Conservation (phyloP, 2,888 invertebrate species). For the Nudaria mundana region DNA sequence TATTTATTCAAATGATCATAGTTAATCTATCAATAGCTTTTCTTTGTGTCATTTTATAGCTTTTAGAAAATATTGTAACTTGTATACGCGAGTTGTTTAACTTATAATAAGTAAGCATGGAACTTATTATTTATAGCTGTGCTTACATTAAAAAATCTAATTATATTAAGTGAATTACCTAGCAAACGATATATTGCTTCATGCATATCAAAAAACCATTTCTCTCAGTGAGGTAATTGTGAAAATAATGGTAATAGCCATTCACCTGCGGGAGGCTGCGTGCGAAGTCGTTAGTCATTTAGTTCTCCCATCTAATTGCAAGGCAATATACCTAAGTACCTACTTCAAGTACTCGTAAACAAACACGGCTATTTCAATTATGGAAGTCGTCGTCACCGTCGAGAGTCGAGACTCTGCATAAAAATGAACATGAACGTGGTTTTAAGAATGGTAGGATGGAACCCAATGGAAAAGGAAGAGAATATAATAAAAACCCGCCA, state of each 20-base stretch:
- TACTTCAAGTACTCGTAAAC: slow-evolving; percentile 31
- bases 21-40: slow-evolving; percentile 37
- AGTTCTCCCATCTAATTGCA: slow-evolving; percentile 44
- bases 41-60: slow-evolving; percentile 30
- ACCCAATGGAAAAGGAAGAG: no score
- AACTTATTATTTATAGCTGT: slow-evolving; percentile 14
- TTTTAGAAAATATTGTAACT: slow-evolving; percentile 15
- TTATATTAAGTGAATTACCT: slow-evolving; percentile 23
- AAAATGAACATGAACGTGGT: no score
- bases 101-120: slow-evolving; percentile 8
- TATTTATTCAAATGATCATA: slow-evolving; percentile 50
- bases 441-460: no score
- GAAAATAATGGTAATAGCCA: slow-evolving; percentile 43
- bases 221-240: slow-evolving; percentile 41
- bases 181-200: slow-evolving; percentile 37
- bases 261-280: slow-evolving; percentile 30
- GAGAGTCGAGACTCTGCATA: no score
- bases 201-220: slow-evolving; percentile 46
- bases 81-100: slow-evolving; percentile 15
- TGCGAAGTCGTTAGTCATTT: slow-evolving; percentile 41
- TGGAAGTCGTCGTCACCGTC: no score
- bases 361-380: slow-evolving; percentile 4
- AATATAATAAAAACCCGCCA: no score
- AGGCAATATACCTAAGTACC: no score
- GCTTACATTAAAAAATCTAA: slow-evolving; percentile 20